Conservation (phyloP, 2,113 vertebrate genomes). For the Talpa occidentalis region DNA sequence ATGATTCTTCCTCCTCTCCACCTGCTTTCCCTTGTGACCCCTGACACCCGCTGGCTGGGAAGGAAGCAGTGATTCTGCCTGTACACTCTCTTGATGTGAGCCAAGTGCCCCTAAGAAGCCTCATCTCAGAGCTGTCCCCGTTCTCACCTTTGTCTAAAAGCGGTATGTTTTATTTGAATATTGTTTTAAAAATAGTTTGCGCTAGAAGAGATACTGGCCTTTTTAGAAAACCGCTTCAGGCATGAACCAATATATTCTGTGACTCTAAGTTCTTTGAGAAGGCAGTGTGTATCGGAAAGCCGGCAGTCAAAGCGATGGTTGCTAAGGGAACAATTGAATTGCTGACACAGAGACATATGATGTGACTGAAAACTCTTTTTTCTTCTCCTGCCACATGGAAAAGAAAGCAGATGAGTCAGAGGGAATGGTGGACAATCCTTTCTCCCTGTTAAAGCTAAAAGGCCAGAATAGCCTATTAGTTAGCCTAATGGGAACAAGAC, state of each 20-base stretch:
- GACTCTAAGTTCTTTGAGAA: slow-evolving; percentile 68
- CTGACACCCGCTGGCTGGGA: fast-evolving
- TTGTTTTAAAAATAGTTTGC: slow-evolving; percentile 61
- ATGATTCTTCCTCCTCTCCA: neutral
- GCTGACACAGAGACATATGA: slow-evolving; percentile 78
- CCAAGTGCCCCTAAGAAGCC: neutral
- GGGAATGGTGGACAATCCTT: slow-evolving; percentile 18
- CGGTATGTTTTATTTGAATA: neutral
- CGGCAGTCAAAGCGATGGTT: slow-evolving; percentile 59
- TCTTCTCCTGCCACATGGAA: slow-evolving; percentile 71
- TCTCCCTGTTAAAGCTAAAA: slow-evolving; percentile 25
- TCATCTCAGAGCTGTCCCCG: neutral
- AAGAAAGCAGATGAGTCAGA: slow-evolving; percentile 76
- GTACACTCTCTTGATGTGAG: neutral
- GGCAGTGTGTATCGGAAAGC: slow-evolving; percentile 47
- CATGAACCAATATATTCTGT: slow-evolving; percentile 49
- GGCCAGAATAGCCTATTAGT: neutral
- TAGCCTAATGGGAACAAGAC: neutral
- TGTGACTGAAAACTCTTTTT: slow-evolving; percentile 72
- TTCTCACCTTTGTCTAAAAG: slow-evolving; percentile 18
- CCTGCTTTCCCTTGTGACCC: slow-evolving; percentile 17
- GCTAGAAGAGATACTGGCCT: slow-evolving; percentile 28
- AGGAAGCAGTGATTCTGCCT: no score
- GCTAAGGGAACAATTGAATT: slow-evolving; percentile 81
- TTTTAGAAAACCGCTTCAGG: slow-evolving; percentile 62